Conservation (phyloP, 2,888 invertebrate species). For the Monoplex corrugatus region DNA sequence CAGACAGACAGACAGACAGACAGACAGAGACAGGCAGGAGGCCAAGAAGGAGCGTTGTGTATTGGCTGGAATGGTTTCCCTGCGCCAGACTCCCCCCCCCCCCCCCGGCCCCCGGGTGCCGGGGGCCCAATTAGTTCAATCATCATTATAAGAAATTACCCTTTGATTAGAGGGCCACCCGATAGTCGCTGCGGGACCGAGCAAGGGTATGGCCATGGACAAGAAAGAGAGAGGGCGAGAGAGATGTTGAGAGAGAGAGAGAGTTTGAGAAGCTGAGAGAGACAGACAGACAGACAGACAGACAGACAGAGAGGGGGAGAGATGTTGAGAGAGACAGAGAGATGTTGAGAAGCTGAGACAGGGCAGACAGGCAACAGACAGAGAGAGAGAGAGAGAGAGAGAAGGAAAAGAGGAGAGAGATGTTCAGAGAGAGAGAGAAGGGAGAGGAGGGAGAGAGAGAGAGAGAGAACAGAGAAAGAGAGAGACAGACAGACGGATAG, state of each 20-base stretch:
- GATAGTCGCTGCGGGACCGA: conserved; percentile 46
- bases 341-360: too few species aligned
- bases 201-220: not conserved
- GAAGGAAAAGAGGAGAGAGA: not conserved
- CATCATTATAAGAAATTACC: conserved; percentile 51
- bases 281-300: not conserved
- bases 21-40: too few species aligned
- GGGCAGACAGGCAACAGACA: not conserved
- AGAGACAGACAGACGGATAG: not conserved
- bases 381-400: not conserved
- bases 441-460: not conserved
- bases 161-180: conserved; percentile 49
- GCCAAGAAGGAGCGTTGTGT: too few species aligned
- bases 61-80: too few species aligned
- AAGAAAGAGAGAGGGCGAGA: not conserved
- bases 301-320: not conserved
- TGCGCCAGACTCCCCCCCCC: not conserved
- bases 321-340: not conserved
- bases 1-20: too few species aligned
- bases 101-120: not conserved
- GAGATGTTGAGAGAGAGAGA: not conserved
- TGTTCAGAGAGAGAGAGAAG: not conserved
- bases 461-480: not conserved
- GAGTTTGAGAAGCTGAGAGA: not conserved
- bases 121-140: conserved; percentile 50